phyloP scores from a whole-genome alignment of 2,797 vertebrate species.

The Eremophila alpestris region DNA sequence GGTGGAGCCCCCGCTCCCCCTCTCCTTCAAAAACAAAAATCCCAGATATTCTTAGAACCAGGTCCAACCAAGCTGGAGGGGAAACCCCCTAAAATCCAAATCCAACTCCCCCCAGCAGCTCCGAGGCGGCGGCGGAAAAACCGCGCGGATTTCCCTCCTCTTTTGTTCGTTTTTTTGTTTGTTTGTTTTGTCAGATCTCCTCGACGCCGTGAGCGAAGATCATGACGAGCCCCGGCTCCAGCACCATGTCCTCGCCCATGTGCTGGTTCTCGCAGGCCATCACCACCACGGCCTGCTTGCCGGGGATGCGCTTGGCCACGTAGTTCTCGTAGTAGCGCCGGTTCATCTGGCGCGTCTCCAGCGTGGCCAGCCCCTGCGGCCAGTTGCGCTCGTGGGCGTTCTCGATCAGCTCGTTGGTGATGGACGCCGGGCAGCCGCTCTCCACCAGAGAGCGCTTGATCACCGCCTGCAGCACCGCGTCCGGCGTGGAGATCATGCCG shows the following conservation, averaged over 20 bases:
- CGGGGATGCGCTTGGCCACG: constrained; percentile 96
- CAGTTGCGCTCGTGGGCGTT: constrained; percentile 98
- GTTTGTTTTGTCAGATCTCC: constrained; percentile 78
- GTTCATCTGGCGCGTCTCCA: constrained; percentile 98
- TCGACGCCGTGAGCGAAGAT: constrained; percentile 97
- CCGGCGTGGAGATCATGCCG: constrained; percentile 97
- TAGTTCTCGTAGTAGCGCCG: constrained; percentile 98
- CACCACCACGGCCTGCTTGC: constrained; percentile 97
- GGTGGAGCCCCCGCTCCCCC: neutral
- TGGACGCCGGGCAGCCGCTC: constrained; percentile 96
- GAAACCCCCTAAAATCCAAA: neutral
- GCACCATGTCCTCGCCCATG: constrained; percentile 99
- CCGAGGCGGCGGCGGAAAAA: no score
- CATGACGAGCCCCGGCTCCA: constrained; percentile 97
- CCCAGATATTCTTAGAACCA: no score
- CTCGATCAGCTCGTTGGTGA: constrained; percentile 96
- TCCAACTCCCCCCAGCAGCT: no score
- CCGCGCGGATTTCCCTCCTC: no score
- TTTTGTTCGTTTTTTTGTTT: no score
- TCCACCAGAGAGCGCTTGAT: constrained; percentile 97
- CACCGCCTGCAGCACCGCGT: constrained; percentile 94
- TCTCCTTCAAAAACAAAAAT: no score
- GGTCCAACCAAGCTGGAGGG: no score
- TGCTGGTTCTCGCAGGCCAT: constrained; percentile 99
- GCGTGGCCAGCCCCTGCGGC: constrained; percentile 96